Base-by-base conservation (phyloP, 2,797 vertebrate genomes). In the Acanthurus leucopareius region DNA sequence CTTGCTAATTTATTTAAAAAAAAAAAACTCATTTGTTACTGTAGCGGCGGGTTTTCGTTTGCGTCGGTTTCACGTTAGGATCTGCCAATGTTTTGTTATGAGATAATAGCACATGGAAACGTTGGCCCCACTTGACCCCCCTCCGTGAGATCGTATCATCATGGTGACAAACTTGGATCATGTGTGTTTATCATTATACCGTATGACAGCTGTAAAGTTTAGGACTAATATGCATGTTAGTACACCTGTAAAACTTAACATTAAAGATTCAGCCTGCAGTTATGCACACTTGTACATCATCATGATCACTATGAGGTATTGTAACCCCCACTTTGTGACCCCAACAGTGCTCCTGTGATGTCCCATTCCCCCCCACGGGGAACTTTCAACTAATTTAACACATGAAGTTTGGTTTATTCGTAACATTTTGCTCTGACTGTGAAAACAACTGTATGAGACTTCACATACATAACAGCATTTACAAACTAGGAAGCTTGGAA, bases 1-100 rank as follows among this genome's bases (percentile, higher is more conserved):
- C 15, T 0, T 59, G 73, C 66, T 86, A 75, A 79, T 16, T 35
- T 20, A 73, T 44, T 19, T 17, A n/a, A n/a, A n/a, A n/a, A n/a
- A n/a, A 15, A 17, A 20, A 15, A 10, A 1, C 45, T 32, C 11
- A 20, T 8, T n/a, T 47, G 16, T 10, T 38, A 10, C 16, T 47
- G 20, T 44, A 45, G 22, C 20, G 10, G 10, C 20, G 7, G 38
- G 38, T 40, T 40, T 40, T 7, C 7, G 10, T 49, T 7, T 7
- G 10, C 8, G 58, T 15, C 17, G 17, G 45, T 14, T 49, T 74
- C 32, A 60, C 16, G 6, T 25, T 20, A 51, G 2, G 15, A n/a
- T n/a, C 15, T 14, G 2, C 20, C 1, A 14, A 28, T 45, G 42
- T 52, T 58, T 63, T 28, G 28, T 56, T 3, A 60, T 17, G 47